Conservation (phyloP, 2,113 vertebrate genomes). For the Ciconia maguari region DNA sequence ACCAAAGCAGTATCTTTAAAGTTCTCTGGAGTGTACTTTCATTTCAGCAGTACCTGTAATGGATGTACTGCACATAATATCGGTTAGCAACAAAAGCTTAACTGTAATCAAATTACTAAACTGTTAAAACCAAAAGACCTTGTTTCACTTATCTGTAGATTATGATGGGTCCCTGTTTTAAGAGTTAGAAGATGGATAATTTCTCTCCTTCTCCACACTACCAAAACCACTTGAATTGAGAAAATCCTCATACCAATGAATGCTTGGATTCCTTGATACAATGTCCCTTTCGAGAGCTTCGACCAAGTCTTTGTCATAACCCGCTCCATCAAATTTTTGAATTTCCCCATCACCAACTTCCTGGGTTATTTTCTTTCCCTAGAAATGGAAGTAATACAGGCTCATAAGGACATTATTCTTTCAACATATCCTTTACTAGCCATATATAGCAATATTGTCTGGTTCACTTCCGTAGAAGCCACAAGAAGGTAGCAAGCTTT, state of each 20-base stretch:
- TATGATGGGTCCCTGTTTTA: not conserved
- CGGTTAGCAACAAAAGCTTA: not conserved
- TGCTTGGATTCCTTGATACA: conserved; percentile 94
- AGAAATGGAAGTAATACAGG: conserved; percentile 16
- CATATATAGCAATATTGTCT: not conserved
- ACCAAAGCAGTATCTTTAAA: conserved; percentile 14
- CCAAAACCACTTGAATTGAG: not conserved
- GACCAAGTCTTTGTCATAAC: conserved; percentile 91
- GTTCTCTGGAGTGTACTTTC: not conserved
- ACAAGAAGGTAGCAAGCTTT: not conserved
- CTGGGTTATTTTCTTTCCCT: conserved; percentile 84
- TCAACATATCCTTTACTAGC: not conserved
- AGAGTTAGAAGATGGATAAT: not conserved
- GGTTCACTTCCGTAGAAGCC: not conserved
- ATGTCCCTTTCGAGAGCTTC: conserved; percentile 95
- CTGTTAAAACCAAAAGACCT: not conserved
- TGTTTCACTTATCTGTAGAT: not conserved
- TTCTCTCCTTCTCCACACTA: not conserved
- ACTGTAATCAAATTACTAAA: conserved; percentile 9
- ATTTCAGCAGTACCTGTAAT: not conserved
- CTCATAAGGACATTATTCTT: not conserved
- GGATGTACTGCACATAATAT: not conserved
- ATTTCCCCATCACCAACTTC: conserved; percentile 84
- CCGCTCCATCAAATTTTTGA: conserved; percentile 88
- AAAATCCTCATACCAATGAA: conserved; percentile 85